These are phyloP conservation scores for Parazoanthus atlanticus DNA, from an alignment of 92 coral and sea anemone genomes.

Conservation along the genomic window DNA sequence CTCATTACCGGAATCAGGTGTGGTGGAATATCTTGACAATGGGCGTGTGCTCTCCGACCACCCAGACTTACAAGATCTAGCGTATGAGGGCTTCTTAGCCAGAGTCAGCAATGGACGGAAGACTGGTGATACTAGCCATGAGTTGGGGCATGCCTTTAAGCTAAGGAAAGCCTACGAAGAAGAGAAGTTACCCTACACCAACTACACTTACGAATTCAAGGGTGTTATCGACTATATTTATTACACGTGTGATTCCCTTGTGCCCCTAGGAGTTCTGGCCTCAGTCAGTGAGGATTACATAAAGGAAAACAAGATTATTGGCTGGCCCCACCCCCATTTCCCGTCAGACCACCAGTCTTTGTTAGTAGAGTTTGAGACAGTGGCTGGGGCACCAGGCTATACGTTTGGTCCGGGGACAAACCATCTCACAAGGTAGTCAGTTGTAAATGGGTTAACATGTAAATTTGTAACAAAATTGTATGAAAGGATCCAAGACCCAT, in stretches of 20 bases:
- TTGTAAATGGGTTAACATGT: constrained; percentile 55
- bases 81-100: constrained; percentile 90
- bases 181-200: constrained; percentile 82
- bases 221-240: constrained; percentile 98
- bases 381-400: constrained; percentile 74
- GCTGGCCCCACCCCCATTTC: constrained; percentile 99
- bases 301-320: constrained; percentile 86
- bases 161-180: constrained; percentile 88
- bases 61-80: constrained; percentile 93
- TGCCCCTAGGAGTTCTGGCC: constrained; percentile 84
- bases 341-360: constrained; percentile 98
- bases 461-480: constrained; percentile 88
- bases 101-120: constrained; percentile 89
- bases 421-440: constrained; percentile 67
- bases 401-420: constrained; percentile 66
- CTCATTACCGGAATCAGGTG: constrained; percentile 96
- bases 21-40: constrained; percentile 92
- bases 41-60: constrained; percentile 94
- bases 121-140: constrained; percentile 83
- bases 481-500: constrained; percentile 45
- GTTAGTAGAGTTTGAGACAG: constrained; percentile 93
- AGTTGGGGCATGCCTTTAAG: constrained; percentile 90
- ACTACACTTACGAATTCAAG: constrained; percentile 87
- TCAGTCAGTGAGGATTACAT: constrained; percentile 88
- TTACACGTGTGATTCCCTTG: constrained; percentile 78